phyloP scores from a whole-genome alignment of 2,113 vertebrate species.

The Anthoscopus minutus region DNA sequence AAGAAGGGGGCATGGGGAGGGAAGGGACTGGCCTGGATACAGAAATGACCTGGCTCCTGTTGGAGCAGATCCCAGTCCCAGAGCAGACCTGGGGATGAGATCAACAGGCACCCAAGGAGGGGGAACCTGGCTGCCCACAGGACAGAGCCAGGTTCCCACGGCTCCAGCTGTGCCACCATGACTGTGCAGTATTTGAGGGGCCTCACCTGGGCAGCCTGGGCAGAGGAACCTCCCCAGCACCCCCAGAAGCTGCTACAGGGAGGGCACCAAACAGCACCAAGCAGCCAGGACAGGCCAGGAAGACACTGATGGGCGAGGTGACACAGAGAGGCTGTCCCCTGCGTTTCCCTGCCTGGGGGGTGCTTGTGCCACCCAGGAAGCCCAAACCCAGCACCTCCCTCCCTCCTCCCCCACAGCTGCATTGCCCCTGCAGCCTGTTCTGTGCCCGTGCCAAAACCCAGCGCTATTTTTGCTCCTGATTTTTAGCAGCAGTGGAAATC shows the following conservation, averaged over 20 bases:
- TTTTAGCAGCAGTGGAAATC: slow-evolving; percentile 39
- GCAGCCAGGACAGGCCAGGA: neutral
- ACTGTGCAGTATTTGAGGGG: neutral
- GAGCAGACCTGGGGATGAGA: neutral
- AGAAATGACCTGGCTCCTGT: neutral
- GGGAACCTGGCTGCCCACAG: neutral
- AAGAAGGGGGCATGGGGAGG: neutral
- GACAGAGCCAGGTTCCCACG: rapidly evolving
- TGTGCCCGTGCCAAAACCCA: slow-evolving; percentile 45
- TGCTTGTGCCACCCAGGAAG: neutral
- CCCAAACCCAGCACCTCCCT: neutral
- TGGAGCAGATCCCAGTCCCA: neutral
- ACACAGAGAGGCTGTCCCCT: neutral
- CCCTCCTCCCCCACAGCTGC: slow-evolving; percentile 27
- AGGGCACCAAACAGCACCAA: neutral
- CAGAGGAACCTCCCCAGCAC: neutral
- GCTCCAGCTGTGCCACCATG: neutral
- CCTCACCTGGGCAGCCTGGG: neutral
- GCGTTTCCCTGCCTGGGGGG: neutral
- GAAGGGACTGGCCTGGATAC: neutral
- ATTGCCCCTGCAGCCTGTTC: slow-evolving; percentile 55
- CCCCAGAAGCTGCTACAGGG: neutral
- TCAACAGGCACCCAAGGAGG: neutral
- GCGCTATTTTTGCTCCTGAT: slow-evolving; percentile 27
- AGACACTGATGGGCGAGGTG: rapidly evolving